Evolutionary conservation across 2,888 invertebrate species (phyloP), one percentile per base, ranked within the genome.

Genomic region (Heteromurus nitidus): DNA sequence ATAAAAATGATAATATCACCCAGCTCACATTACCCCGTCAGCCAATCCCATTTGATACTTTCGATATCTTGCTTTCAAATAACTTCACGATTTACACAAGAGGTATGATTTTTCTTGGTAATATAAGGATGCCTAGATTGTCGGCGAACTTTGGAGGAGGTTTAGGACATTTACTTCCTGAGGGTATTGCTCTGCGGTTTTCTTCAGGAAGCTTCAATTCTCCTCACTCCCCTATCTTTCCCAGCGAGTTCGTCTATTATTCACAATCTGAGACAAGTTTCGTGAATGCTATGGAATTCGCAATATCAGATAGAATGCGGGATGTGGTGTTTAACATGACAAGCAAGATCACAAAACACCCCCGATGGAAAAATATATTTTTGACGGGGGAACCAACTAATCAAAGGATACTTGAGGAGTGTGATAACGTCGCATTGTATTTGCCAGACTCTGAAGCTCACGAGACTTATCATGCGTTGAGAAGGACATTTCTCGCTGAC

Each of bases 1-100:
- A 68, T 30, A 76, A 67, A 60, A 76, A 76, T 30, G 60, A 76
- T 60, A 76, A 76, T 28, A 76, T 76, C 16, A 76, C 76, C n/a
- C 42, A 68, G 16, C 26, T 76, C 20, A 76, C 68, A 5, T 58
- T 76, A 24, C 76, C 76, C 47, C 44, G 58, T 3, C 24, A 67
- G 13, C 60, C 76, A 0, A 60, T 76, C 16, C 76, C 68, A 0
- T 68, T 68, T 50, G 76, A 76, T 20, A 67, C 55, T 18, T 44
- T 76, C 7, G 60, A 68, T 2, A 30, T 22, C 0, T 24, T 76
- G n/a, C 30, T 68, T 11, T 20, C 28, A 3, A 24, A 42, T 36
- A 31, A 31, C n/a, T 76, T 76, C 30, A 55, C 47, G 11, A 62
- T 76, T 20, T 58, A 58, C n/a, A 68, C 68, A 47, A n/a, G 50